Percentiles rank a stretch among this genome's conserved stretches.
These are phyloP conservation scores for Brachionus koreanus DNA, from an alignment of 1,140 invertebrate species.

Conservation along the genomic window DNA sequence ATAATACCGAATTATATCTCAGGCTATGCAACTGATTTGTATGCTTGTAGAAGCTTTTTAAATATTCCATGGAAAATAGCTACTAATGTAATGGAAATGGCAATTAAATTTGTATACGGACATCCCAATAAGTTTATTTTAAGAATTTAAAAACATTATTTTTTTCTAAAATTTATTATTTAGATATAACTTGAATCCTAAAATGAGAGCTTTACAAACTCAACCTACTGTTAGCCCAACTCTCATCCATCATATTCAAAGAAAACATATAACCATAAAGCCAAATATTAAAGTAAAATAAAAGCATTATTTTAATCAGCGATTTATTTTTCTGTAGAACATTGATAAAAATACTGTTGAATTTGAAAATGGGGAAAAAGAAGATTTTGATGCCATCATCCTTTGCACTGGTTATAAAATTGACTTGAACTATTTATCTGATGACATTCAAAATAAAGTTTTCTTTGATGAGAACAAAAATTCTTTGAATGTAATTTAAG, in stretches of 20 bases:
- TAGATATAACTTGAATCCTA: conserved; percentile 55
- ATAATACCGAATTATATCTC: conserved; percentile 54
- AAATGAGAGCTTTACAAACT: conserved; percentile 53
- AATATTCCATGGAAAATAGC: conserved; percentile 49
- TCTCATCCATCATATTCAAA: conserved; percentile 54
- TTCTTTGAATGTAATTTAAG: conserved; percentile 48
- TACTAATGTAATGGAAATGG: conserved; percentile 49
- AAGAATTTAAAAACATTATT: background rate
- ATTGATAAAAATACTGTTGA: conserved; percentile 51
- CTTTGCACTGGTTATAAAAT: conserved; percentile 57
- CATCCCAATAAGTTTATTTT: conserved; percentile 50
- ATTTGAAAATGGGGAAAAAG: conserved; percentile 52
- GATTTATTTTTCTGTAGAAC: conserved; percentile 46
- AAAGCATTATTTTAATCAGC: background rate
- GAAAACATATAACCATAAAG: conserved; percentile 50
- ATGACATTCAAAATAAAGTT: conserved; percentile 47
- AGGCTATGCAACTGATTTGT: conserved; percentile 51
- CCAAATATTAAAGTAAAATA: conserved; percentile 51
- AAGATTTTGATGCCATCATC: conserved; percentile 54
- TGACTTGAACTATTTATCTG: conserved; percentile 53
- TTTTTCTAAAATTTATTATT: background rate
- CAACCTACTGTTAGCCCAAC: conserved; percentile 56
- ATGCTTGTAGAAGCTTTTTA: conserved; percentile 52
- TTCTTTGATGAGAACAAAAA: conserved; percentile 48
- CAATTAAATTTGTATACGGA: conserved; percentile 50